Evolutionary conservation across 2,797 vertebrate species (phyloP).

Genomic region (Sebastes miniatus): DNA sequence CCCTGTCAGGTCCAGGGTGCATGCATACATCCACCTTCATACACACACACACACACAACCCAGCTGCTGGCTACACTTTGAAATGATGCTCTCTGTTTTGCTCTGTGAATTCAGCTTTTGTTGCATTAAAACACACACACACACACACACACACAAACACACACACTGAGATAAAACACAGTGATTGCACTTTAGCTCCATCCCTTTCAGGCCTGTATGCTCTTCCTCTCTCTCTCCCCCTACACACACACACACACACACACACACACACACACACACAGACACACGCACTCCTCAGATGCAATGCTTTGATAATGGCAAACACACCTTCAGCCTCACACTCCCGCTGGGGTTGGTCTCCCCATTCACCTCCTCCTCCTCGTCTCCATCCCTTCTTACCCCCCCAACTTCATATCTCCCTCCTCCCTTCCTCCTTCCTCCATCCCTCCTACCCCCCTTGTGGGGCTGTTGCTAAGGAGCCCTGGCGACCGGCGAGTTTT

Average conservation of each 20-base stretch:
- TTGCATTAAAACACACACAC: conserved; percentile 6
- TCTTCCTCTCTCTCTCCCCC: neutral
- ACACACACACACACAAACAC: neutral
- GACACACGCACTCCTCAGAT: conserved; percentile 14
- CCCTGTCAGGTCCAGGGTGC: neutral
- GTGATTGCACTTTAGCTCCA: neutral
- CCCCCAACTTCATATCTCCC: neutral
- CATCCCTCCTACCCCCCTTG: conserved; percentile 38
- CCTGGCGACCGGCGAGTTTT: conserved; percentile 61
- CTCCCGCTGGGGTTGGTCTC: conserved; percentile 56
- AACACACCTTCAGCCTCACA: conserved; percentile 58
- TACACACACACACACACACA: neutral
- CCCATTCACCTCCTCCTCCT: conserved; percentile 15
- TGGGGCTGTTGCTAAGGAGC: conserved; percentile 83
- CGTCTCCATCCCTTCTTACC: conserved; percentile 19
- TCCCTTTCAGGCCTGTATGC: conserved; percentile 14
- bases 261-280: neutral
- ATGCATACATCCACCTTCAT: neutral
- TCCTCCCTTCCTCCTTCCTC: neutral
- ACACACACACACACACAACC: neutral
- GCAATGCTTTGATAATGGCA: conserved; percentile 64
- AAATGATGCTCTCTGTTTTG: neutral
- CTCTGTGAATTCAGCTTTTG: neutral
- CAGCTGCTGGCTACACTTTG: neutral
- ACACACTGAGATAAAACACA: conserved; percentile 3